A percentile compares a stretch with the other conserved stretches of the same genome.
phyloP scores from a whole-genome alignment of 1,140 invertebrate genomes.

The Cydia amplana region DNA sequence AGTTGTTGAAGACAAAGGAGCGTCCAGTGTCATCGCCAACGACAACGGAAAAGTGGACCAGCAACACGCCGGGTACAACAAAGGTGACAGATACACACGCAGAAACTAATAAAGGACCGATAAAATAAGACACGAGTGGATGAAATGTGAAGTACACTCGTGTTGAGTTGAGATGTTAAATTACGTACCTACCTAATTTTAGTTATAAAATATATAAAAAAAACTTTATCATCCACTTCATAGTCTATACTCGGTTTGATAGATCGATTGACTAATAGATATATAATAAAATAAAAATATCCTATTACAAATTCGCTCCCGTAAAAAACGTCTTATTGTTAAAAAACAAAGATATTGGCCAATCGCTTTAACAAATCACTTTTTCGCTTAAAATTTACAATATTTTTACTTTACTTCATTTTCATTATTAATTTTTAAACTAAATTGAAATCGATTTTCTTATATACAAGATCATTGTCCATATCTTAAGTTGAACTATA shows the following conservation, averaged over 20 bases:
- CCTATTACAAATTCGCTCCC: too few relatives aligned
- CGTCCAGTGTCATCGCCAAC: not conserved
- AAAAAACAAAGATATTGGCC: not conserved
- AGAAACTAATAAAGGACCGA: not conserved
- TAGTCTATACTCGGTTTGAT: not conserved
- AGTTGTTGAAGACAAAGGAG: not conserved
- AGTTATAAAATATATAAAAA: not conserved
- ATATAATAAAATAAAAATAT: slow-evolving; percentile 2
- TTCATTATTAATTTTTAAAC: too few relatives aligned
- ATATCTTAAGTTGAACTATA: too few relatives aligned
- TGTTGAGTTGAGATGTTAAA: not conserved
- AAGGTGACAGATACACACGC: not conserved
- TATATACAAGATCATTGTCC: too few relatives aligned
- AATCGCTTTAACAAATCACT: not conserved
- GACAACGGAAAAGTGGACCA: not conserved
- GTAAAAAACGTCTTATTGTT: too few relatives aligned
- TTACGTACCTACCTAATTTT: not conserved
- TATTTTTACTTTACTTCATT: too few relatives aligned
- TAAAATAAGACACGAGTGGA: not conserved
- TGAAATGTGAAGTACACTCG: not conserved
- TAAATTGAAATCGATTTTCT: too few relatives aligned
- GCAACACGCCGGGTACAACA: slow-evolving; percentile 7
- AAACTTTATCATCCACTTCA: not conserved
- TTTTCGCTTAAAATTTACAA: not conserved
- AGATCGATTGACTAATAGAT: not conserved